Conservation (phyloP, 2,797 vertebrate genomes). For the Alcedo atthis region DNA sequence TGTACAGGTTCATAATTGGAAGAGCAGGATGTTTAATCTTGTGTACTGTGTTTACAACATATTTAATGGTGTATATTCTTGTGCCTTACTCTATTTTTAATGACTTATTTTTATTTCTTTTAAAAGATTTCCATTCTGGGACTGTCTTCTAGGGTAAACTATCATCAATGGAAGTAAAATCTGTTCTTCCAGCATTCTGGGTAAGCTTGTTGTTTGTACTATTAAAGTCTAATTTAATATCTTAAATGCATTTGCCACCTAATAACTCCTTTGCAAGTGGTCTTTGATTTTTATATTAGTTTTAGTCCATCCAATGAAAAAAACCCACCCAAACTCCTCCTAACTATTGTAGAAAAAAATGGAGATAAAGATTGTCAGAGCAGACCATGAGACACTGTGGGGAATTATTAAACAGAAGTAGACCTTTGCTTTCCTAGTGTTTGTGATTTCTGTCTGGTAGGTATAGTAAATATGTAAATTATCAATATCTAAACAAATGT, state of each 20-base stretch:
- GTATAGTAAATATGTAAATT: background rate
- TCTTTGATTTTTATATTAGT: background rate
- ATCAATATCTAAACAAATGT: background rate
- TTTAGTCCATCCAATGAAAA: background rate
- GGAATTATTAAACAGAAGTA: background rate
- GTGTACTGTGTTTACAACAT: conserved; percentile 18
- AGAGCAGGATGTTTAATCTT: conserved; percentile 36
- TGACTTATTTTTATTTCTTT: background rate
- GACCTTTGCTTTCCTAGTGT: background rate
- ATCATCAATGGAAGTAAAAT: conserved; percentile 61
- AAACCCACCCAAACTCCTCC: background rate
- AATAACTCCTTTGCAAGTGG: background rate
- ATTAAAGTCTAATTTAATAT: background rate
- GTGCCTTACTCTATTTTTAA: background rate
- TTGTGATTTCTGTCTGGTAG: background rate
- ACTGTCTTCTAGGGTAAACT: background rate
- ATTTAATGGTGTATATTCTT: background rate
- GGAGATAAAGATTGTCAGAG: background rate
- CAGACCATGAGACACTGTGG: background rate
- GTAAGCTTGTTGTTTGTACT: conserved; percentile 24
- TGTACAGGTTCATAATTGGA: conserved; percentile 17
- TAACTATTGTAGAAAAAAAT: background rate
- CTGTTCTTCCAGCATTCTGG: conserved; percentile 27
- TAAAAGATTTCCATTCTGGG: conserved; percentile 5
- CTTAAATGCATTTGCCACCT: background rate